Conservation (phyloP, 2,113 vertebrate species). For the Stictonetta naevosa region DNA sequence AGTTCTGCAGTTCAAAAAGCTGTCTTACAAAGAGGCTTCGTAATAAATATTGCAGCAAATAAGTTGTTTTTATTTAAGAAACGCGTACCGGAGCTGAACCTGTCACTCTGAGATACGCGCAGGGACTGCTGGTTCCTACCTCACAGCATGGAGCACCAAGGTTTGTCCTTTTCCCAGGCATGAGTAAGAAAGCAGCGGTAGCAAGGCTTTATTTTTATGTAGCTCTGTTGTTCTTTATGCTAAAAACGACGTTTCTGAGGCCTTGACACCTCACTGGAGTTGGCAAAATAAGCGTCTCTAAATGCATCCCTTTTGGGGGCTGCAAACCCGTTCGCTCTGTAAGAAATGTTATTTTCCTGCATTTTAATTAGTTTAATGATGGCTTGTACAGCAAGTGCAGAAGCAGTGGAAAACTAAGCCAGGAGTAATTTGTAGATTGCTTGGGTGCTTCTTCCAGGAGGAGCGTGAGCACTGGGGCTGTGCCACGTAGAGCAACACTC, state of each 20-base stretch:
- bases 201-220: not conserved
- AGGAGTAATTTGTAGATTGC: not conserved
- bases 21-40: not conserved
- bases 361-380: not conserved
- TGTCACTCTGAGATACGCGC: not conserved
- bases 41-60: not conserved
- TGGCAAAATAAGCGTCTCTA: not conserved
- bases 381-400: not conserved
- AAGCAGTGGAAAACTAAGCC: not conserved
- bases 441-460: no score
- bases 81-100: not conserved
- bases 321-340: not conserved
- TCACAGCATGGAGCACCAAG: not conserved
- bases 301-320: not conserved
- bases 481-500: no score
- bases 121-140: not conserved
- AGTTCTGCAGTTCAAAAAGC: not conserved
- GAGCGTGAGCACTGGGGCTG: no score
- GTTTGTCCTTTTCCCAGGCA: not conserved
- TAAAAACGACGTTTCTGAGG: not conserved
- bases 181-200: not conserved
- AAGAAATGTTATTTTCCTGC: not conserved
- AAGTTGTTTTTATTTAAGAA: not conserved
- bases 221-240: not conserved
- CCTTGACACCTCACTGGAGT: not conserved